Evolutionary conservation across 2,797 vertebrate species (phyloP).

Genomic region (Borostomias antarcticus): DNA sequence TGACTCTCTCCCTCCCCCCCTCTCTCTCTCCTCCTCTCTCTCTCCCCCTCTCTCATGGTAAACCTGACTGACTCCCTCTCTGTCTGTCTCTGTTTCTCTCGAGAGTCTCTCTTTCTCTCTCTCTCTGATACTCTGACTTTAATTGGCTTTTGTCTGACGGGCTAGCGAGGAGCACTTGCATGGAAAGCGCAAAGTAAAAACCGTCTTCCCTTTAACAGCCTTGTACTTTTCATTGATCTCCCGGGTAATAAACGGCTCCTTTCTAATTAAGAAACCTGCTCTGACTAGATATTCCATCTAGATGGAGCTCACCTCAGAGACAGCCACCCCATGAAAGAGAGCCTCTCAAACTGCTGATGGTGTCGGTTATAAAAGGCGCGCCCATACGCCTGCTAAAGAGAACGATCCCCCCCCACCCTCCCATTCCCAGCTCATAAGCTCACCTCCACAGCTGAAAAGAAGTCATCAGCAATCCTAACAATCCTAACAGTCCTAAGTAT

Average conservation of each 20-base stretch:
- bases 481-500: too few relatives aligned
- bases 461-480: slow-evolving; percentile 32
- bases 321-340: slow-evolving; percentile 35
- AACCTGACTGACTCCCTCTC: too few relatives aligned
- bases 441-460: slow-evolving; percentile 27
- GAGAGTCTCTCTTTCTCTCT: too few relatives aligned
- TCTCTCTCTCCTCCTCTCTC: too few relatives aligned
- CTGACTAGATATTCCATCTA: too few relatives aligned
- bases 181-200: slow-evolving; percentile 42
- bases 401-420: background rate
- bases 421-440: background rate
- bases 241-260: slow-evolving; percentile 67
- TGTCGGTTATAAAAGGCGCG: slow-evolving; percentile 39
- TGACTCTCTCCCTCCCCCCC: too few relatives aligned
- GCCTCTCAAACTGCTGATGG: slow-evolving; percentile 64
- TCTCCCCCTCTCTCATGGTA: too few relatives aligned
- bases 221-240: slow-evolving; percentile 74
- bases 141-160: slow-evolving; percentile 56
- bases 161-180: slow-evolving; percentile 33
- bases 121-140: slow-evolving; percentile 30
- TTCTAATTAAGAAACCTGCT: slow-evolving; percentile 73
- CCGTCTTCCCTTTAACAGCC: slow-evolving; percentile 54
- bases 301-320: slow-evolving; percentile 50
- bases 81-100: too few relatives aligned
- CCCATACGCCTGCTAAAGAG: slow-evolving; percentile 17